phyloP scores from a whole-genome alignment of 2,888 invertebrate genomes.

The Pollenia amentaria region DNA sequence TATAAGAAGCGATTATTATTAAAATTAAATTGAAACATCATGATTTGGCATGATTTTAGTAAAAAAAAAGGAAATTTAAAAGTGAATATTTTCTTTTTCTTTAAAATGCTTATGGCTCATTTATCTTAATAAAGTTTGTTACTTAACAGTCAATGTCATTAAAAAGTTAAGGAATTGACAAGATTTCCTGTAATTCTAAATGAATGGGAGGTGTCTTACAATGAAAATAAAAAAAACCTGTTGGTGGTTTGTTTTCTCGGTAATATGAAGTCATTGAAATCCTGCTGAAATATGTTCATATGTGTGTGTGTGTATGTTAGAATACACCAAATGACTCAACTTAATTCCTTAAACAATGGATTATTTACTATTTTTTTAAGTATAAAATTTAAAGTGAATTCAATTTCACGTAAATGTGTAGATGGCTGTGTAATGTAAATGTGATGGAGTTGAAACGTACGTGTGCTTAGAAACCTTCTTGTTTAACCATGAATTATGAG shows the following conservation, averaged over 20 bases:
- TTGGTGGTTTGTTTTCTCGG: slow-evolving; percentile 24
- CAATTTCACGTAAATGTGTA: background rate
- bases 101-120: slow-evolving; percentile 68
- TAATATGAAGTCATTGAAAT: slow-evolving; percentile 19
- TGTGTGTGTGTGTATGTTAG: too few relatives aligned
- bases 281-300: background rate
- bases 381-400: slow-evolving; percentile 37
- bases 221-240: slow-evolving; percentile 57
- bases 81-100: background rate
- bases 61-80: slow-evolving; percentile 44
- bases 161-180: slow-evolving; percentile 65
- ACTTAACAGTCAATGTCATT: slow-evolving; percentile 74
- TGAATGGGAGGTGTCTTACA: slow-evolving; percentile 5
- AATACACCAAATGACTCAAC: slow-evolving; percentile 21
- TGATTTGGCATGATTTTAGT: slow-evolving; percentile 59
- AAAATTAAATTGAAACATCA: slow-evolving; percentile 62
- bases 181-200: slow-evolving; percentile 54
- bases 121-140: slow-evolving; percentile 76
- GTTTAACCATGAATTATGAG: slow-evolving; percentile 72
- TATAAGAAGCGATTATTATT: slow-evolving; percentile 11
- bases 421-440: background rate
- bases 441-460: background rate
- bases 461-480: slow-evolving; percentile 46
- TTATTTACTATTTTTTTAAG: slow-evolving; percentile 27
- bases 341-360: slow-evolving; percentile 47